phyloP scores from a whole-genome alignment of 2,113 vertebrate species.

The Rhineura floridana region DNA sequence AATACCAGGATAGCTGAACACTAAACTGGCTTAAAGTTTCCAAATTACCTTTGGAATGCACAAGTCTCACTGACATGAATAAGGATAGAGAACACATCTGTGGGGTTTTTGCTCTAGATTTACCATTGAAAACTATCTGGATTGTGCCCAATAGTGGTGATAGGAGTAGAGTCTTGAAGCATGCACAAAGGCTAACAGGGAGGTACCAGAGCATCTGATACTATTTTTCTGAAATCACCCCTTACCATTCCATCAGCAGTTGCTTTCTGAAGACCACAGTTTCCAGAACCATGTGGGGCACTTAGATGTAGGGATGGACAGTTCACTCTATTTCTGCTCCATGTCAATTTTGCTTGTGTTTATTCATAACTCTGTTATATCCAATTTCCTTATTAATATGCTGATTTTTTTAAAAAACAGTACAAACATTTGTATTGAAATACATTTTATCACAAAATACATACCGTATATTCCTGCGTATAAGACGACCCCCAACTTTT shows the following conservation, averaged over 20 bases:
- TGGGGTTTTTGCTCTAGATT: background rate
- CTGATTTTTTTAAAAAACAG: too few relatives aligned
- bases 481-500: too few relatives aligned
- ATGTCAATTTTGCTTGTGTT: too few relatives aligned
- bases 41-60: background rate
- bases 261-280: background rate
- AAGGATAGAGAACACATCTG: background rate
- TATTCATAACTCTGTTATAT: too few relatives aligned
- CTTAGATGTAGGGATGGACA: background rate
- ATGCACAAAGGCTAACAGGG: background rate
- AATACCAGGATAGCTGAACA: background rate
- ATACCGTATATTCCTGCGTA: too few relatives aligned
- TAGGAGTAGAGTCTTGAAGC: background rate
- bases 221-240: background rate
- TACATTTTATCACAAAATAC: too few relatives aligned
- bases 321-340: too few relatives aligned
- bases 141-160: background rate
- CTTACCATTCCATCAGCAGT: background rate
- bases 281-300: background rate
- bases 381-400: too few relatives aligned
- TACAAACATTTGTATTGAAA: too few relatives aligned
- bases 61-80: background rate
- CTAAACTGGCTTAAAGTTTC: background rate
- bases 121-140: background rate
- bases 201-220: background rate